phyloP scores from a whole-genome alignment of 2,888 invertebrate species.

The Cylloceria caligata region DNA sequence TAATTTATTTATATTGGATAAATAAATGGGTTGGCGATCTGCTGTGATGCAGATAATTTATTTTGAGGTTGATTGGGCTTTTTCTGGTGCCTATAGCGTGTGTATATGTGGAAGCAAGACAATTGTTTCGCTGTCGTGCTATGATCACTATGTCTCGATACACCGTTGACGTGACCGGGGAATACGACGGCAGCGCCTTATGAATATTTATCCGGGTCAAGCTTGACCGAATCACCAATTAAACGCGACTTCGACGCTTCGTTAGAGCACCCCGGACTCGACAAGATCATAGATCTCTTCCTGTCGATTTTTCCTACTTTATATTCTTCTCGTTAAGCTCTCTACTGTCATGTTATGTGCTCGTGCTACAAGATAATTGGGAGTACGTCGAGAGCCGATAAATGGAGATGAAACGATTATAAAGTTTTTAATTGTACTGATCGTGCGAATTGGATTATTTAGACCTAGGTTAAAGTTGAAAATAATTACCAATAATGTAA shows the following conservation, averaged over 20 bases:
- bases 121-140: background rate
- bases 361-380: conserved; percentile 59
- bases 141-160: conserved; percentile 19
- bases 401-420: conserved; percentile 43
- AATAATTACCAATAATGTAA: no score
- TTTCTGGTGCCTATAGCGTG: background rate
- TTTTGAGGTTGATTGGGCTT: conserved; percentile 38
- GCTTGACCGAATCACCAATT: conserved; percentile 69
- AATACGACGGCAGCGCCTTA: conserved; percentile 39
- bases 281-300: conserved; percentile 34
- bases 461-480: background rate
- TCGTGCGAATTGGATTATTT: background rate
- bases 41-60: conserved; percentile 39
- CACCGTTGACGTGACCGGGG: conserved; percentile 8
- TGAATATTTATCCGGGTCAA: conserved; percentile 74
- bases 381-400: conserved; percentile 55
- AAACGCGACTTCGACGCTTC: conserved; percentile 71
- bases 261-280: conserved; percentile 62
- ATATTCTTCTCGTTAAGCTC: conserved; percentile 39
- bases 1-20: conserved; percentile 58
- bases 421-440: conserved; percentile 2
- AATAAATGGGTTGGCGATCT: no score
- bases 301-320: conserved; percentile 28
- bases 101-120: conserved; percentile 1
- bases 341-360: background rate